Evolutionary conservation across 2,113 vertebrate genomes (phyloP), one percentile per base, ranked within the genome.

Genomic region (Podilymbus podiceps): DNA sequence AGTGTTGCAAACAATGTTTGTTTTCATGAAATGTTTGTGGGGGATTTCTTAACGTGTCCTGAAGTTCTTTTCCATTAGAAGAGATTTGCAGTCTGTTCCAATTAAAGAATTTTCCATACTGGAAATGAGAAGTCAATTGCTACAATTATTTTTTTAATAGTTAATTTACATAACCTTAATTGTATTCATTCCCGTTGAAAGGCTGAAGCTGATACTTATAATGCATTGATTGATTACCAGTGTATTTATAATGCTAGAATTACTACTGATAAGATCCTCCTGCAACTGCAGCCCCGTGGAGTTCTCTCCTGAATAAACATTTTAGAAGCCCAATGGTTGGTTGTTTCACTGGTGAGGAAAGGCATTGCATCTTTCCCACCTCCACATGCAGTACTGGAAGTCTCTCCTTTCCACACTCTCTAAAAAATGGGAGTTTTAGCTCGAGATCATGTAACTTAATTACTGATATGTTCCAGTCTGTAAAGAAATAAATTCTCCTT

Each of bases 131-230:
- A 97, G 93, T 95, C 91, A 97, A 67, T 98, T 97, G 94, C 88
- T 68, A 91, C 92, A 95, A 95, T 98, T 97, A 95, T 96, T 98
- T 98, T 98, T 88, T 97, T 69, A 96, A 90, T 96, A 95, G 79
- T 85, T 87, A 81, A 95, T 98, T 98, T 96, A 62, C 64, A 93
- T 96, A 95, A 79, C 76, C 68, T 90, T 97, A 97, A 89, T 97
- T 97, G 80, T 97, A 79, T 96, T 95, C 75, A 77, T 97, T 96
- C 89, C 47, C 30, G 96, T 95, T 82, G 76, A 96, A 98, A 96
- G 75, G 59, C 47, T 90, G 42, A 95, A 91, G 46, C 85, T 96
- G 88, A 47, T 98, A 84, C 95, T 94, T 96, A 47, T 96, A 95
- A 88, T 86, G 58, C 75, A 92, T 96, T 93, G 92, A 97, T 97